A percentile compares a stretch with the other conserved stretches of the same genome.
Evolutionary conservation across 2,113 vertebrate species (phyloP).

Genomic region (Lamprotornis superbus): DNA sequence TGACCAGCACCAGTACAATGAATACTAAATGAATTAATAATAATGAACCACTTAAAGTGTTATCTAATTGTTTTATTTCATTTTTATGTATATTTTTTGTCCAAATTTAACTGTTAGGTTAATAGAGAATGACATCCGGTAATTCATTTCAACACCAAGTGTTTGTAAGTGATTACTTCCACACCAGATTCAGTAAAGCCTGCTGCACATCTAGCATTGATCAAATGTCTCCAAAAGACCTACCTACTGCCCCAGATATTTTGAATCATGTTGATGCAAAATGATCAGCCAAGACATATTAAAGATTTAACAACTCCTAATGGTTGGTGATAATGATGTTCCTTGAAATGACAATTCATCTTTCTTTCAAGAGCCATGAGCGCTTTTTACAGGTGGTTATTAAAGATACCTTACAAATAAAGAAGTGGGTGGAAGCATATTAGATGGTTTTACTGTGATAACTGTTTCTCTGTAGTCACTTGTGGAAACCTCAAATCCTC

Average conservation of each 20-base stretch:
- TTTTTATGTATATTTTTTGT: constrained; percentile 80
- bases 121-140: constrained; percentile 72
- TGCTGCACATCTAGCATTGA: neutral
- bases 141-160: constrained; percentile 66
- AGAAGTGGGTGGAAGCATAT: neutral
- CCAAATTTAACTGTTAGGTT: constrained; percentile 76
- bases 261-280: neutral
- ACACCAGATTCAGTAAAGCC: neutral
- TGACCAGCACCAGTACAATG: constrained; percentile 72
- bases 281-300: neutral
- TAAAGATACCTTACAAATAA: neutral
- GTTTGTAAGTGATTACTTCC: constrained; percentile 58
- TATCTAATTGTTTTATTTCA: constrained; percentile 83
- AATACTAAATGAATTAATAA: constrained; percentile 83
- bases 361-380: neutral
- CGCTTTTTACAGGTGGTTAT: neutral
- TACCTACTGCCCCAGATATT: neutral
- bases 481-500: neutral
- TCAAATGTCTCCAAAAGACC: neutral
- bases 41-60: constrained; percentile 77
- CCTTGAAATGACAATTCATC: neutral
- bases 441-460: accelerated
- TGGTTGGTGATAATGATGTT: neutral
- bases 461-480: neutral
- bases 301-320: constrained; percentile 35